Evolutionary conservation across 2,797 vertebrate genomes (phyloP), one percentile per base, ranked within the genome.

Genomic region (Danio aesculapii): DNA sequence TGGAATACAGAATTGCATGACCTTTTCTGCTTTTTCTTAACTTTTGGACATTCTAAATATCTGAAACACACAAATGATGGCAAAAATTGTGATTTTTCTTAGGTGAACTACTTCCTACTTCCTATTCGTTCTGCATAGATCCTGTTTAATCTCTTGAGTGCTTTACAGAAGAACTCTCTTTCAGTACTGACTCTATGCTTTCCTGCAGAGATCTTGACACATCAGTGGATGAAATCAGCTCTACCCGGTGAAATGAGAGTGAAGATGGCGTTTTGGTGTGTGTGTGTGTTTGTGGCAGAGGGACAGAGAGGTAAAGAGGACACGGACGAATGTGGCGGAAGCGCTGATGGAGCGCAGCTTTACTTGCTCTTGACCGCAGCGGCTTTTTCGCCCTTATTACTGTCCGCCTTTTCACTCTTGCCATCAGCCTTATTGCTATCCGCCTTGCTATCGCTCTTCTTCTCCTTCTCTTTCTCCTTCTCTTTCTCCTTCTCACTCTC

Each of bases 301-400:
- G 64, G 69, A 30, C 79, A 87, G 87, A 87, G 67, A 83, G 82
- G 63, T 76, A 50, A 70, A 52, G 69, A 75, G 84, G 53, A 68
- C 41, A 47, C 16, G 8, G 76, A 88, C 79, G 79, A 53, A 66
- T 30, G 44, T 66, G 53, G 5, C 14, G 12, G 55, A 47, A 47
- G 75, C 43, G 44, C 61, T 72, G 53, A 77, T 11, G 41, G 30
- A 46, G 41, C 1, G 19, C 39, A 50, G 39, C 58, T 78, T 75
- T 84, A 86, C 81, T 86, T 86, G 81, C 68, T 91, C 89, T 94
- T 94, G 81, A 81, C 82, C 6, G 79, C 58, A 68, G 92, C 75
- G 61, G 84, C 87, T 69, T 84, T 84, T 10, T 84, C 79, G 8
- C 30, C 77, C 43, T 88, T 84, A 73, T 77, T 77, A 73, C 13